A percentile compares a stretch with the other conserved stretches of the same genome.
Conservation (phyloP, 2,113 vertebrate genomes). For the Jacana jacana region DNA sequence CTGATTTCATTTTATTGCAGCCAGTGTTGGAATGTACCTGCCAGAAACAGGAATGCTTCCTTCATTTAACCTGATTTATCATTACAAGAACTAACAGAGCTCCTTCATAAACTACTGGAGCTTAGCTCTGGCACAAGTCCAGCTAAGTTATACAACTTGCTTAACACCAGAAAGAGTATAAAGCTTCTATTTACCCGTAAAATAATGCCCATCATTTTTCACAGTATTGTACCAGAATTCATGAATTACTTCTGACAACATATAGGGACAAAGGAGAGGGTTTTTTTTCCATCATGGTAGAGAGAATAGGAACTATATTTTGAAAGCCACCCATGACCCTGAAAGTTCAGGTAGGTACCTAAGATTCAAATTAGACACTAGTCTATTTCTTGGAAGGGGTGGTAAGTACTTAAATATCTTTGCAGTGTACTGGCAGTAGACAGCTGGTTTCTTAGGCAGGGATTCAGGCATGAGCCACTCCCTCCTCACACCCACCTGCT, state of each 20-base stretch:
- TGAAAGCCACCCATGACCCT: neutral
- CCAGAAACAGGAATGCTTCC: constrained; percentile 44
- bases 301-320: neutral
- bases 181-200: neutral
- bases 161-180: neutral
- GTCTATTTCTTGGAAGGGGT: neutral
- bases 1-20: neutral
- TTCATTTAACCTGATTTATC: constrained; percentile 50
- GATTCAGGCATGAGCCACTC: constrained; percentile 1
- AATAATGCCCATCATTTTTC: neutral
- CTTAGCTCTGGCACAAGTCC: neutral
- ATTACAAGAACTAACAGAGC: constrained; percentile 44
- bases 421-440: neutral
- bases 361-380: neutral
- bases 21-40: constrained; percentile 35
- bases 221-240: neutral
- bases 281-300: neutral
- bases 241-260: neutral
- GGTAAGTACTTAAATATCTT: neutral
- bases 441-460: neutral
- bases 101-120: constrained; percentile 3
- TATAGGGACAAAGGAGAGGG: neutral
- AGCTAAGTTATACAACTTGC: neutral
- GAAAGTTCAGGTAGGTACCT: neutral
- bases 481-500: constrained; percentile 15